Base-by-base conservation (phyloP, 2,113 vertebrate species). In the Nothoprocta pentlandii region DNA sequence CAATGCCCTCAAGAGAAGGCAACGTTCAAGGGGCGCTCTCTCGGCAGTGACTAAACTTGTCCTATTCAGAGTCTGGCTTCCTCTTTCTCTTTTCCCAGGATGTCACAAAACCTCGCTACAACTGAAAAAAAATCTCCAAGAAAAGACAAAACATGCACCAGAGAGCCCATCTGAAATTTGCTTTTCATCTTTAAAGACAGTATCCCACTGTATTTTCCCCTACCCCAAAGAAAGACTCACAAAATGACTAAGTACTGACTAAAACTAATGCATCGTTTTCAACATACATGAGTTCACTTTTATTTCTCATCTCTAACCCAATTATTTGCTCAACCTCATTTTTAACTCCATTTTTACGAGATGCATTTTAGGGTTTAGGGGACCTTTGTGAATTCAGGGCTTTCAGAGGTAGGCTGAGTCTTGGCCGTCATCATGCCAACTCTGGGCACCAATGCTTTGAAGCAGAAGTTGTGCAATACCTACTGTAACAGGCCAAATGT, bases 101-200 rank as follows among this genome's bases (percentile, higher is more conserved):
- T 46, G 39, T 34, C 12, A 7, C 51, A 58, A 84, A 23, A 62
- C 88, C 70, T 51, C 32, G 90, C 89, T 69, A 80, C 36, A 93
- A 62, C 36, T 44, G 92, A 61, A 63, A 54, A 93, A 54, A 49
- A 90, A 66, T 30, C 61, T 85, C 68, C 47, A 56, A 64, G 81
- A 34, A 63, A 16, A 92, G 80, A 9, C 47, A 94, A 61, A 90
- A 91, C 41, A 61, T 89, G 68, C 64, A 88, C 87, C 17, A 56
- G 75, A 61, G 32, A 87, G 53, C 49, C 58, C 75, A 73, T 46
- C 44, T 36, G 39, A 84, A 71, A 34, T 59, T 93, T 95, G 70
- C 20, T 81, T 85, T 93, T 80, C 44, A 74, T 61, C 79, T 69
- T 76, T 76, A 59, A 32, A 90, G 34, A 62, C 14, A 93, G 44